Base-by-base conservation (phyloP, 2,888 invertebrate species). In the Rotaria sp. region DNA sequence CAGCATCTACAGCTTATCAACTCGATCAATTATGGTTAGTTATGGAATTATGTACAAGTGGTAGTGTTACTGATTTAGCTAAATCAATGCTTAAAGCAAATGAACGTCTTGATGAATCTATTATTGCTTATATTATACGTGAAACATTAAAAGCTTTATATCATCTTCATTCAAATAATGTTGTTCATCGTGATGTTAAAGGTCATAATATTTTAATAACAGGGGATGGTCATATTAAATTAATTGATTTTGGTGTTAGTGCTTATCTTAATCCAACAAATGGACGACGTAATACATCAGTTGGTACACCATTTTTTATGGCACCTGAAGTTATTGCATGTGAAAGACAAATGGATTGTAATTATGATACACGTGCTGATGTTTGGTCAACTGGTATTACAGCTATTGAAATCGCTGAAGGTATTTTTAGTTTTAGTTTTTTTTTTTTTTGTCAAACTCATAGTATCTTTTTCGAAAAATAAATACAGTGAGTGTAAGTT, bases 221-320 rank as follows among this genome's bases (percentile, higher is more conserved):
- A 15, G 94, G 93, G 89, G 94, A 94, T 87, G 96, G 96, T 0
- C 94, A 94, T 89, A 93, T 96, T 26, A 96, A 96, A 92, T 92
- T 97, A n/a, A 93, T 94, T n/a, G 96, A 96, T 91, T 96, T 96
- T 90, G 96, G 96, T 30, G 95, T 95, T 7, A 94, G 94, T 4
- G 94, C 94, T 30, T 93, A 93, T 91, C 91, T 95, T 87, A 93
- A 94, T 88, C 93, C 93, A 41, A 85, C 87, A 3, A 57, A 84
- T 4, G 87, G 87, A n/a, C 84, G 88, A 26, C 92, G 94, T 87
- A 94, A 94, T 89, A 95, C 95, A 0, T 94, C 94, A 88, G 93
- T 96, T 86, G 96, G 96, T 0, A 96, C 96, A 0, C 96, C 96
- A 0, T 94, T 94, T 89, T 96, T 96, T 96, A 96, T 96, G 95